Conservation (phyloP, 2,888 invertebrate genomes). For the Penaeus monodon region DNA sequence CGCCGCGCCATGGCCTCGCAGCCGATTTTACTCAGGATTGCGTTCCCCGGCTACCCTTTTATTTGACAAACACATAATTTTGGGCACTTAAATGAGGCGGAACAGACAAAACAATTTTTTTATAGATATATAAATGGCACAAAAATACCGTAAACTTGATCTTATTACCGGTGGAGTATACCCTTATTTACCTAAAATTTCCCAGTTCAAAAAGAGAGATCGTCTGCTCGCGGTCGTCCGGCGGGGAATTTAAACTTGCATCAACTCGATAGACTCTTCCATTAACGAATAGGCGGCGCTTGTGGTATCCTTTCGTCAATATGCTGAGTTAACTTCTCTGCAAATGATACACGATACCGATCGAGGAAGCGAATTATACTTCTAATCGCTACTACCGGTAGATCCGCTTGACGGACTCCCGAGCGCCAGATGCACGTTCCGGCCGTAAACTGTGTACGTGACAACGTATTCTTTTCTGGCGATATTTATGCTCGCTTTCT, state of each 20-base stretch:
- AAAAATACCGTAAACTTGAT: background rate
- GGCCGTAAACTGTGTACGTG: too few species aligned
- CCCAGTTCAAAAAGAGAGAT: constrained; percentile 11
- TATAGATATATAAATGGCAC: background rate
- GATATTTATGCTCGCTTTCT: too few species aligned
- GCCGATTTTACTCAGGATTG: constrained; percentile 10
- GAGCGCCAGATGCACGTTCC: too few species aligned
- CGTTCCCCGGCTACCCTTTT: background rate
- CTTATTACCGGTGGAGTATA: background rate
- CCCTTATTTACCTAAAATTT: background rate
- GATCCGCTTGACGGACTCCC: too few species aligned
- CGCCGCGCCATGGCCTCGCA: constrained; percentile 26
- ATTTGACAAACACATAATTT: too few species aligned
- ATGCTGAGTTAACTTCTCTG: too few species aligned
- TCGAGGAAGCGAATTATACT: too few species aligned
- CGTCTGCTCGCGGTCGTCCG: background rate
- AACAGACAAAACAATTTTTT: background rate
- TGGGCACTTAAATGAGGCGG: too few species aligned
- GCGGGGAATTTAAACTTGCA: background rate
- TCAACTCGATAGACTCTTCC: background rate
- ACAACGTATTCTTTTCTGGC: too few species aligned
- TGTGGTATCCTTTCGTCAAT: too few species aligned
- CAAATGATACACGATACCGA: too few species aligned
- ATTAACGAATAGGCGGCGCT: background rate
- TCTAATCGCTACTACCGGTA: too few species aligned